Base-by-base conservation (phyloP, 2,113 vertebrate genomes). In the Myotis yumanensis region DNA sequence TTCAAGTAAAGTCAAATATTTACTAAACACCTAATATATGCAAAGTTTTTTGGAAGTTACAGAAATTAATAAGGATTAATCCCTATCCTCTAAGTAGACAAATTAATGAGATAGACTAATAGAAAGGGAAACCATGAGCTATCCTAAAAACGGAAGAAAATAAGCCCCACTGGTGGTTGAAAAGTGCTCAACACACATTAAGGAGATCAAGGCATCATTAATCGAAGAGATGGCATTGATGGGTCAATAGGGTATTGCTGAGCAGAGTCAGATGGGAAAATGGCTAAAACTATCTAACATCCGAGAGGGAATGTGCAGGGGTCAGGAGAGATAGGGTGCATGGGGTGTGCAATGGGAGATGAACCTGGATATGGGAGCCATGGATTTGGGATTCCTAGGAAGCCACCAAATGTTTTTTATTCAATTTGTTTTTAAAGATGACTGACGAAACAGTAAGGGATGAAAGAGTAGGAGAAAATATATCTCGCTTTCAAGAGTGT, bases 401-500 rank as follows among this genome's bases (percentile, higher is more conserved):
- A 80, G 48, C 9, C 14, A 86, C 9, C 30, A 52, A 87, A 46
- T 16, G 7, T 8, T 35, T 86, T 72, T 68, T 51, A n/a, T 51
- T 76, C 32, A 15, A 43, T 94, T 71, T 87, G 18, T 22, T 68
- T 90, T 84, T 87, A 69, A 72, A 80, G 25, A 85, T 90, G 51
- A 28, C 46, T 37, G 68, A 89, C 37, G 87, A 83, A 76, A 81
- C 32, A 35, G 0, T 66, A 81, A 84, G 8, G 10, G 11, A 52
- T 76, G n/a, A 51, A 95, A 73, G 32, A 82, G 14, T 89, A 75
- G 46, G 84, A 79, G 59, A 95, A 96, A 89, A 85, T 73, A 10
- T 35, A 79, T 35, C 35, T n/a, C 52, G 28, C 18, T 37, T 79
- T 40, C 43, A 46, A 76, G 57, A 25, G 15, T 51, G 57, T 80